Evolutionary conservation across 2,888 invertebrate species (phyloP).

Genomic region (Eilema caniola): DNA sequence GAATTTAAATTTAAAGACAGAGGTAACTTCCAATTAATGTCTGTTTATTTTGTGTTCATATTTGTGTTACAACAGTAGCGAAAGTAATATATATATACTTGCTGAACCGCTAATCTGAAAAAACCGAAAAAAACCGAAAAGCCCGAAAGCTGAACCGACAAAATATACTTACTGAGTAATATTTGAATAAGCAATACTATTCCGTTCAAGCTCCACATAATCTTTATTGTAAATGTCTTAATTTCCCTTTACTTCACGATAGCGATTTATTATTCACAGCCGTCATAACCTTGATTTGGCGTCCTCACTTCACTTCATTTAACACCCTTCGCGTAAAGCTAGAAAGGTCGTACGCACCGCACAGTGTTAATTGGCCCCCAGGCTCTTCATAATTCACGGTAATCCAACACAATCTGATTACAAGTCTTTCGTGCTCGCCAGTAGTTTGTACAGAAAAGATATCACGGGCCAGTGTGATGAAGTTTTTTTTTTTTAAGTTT

Average conservation of each 20-base stretch:
- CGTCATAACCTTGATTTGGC: constrained; percentile 24
- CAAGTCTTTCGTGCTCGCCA: constrained; percentile 25
- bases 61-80: too few relatives aligned
- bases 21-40: too few relatives aligned
- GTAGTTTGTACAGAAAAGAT: constrained; percentile 33
- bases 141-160: too few relatives aligned
- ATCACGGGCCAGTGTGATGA: neutral
- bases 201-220: neutral
- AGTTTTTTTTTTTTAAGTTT: neutral
- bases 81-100: too few relatives aligned
- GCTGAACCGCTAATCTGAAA: too few relatives aligned
- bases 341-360: constrained; percentile 30
- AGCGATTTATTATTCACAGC: constrained; percentile 33
- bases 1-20: too few relatives aligned
- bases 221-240: neutral
- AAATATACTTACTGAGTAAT: too few relatives aligned
- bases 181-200: neutral
- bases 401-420: constrained; percentile 43
- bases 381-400: constrained; percentile 41
- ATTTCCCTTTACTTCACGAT: constrained; percentile 17
- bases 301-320: constrained; percentile 29
- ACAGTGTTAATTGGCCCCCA: constrained; percentile 32
- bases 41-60: too few relatives aligned
- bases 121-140: too few relatives aligned
- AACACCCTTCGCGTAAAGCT: constrained; percentile 23